Evolutionary conservation across 2,113 vertebrate genomes (phyloP).

Genomic region (Platichthys flesus): DNA sequence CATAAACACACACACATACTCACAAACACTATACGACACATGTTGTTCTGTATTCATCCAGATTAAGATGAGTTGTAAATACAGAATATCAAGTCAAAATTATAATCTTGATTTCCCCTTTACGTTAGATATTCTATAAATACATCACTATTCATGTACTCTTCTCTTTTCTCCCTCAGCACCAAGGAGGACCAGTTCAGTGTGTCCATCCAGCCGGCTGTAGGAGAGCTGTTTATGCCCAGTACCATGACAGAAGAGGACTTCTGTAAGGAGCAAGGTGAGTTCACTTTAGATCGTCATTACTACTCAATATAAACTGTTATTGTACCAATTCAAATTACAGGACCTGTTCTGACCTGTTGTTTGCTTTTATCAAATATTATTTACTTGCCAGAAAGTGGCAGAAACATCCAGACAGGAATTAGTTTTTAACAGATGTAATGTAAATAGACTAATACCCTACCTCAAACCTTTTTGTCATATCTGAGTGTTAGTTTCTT

Average conservation of each 20-base stretch:
- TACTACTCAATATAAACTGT: background rate
- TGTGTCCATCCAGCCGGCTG: conserved; percentile 91
- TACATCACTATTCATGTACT: background rate
- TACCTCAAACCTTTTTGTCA: too few species aligned
- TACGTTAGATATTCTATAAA: background rate
- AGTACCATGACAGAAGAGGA: conserved; percentile 91
- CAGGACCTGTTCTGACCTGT: background rate
- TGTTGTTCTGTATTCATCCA: background rate
- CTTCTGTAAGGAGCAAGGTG: conserved; percentile 93
- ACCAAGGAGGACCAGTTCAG: conserved; percentile 91
- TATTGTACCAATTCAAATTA: background rate
- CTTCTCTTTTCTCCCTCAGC: conserved; percentile 74
- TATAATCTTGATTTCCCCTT: background rate
- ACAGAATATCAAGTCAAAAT: background rate
- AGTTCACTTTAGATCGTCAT: conserved; percentile 38
- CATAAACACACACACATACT: background rate
- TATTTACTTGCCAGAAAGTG: background rate
- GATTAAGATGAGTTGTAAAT: background rate
- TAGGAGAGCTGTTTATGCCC: conserved; percentile 93
- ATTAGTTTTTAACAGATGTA: background rate
- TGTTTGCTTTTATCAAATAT: background rate
- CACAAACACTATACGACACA: background rate
- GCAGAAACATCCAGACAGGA: background rate
- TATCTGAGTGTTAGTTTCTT: too few species aligned
- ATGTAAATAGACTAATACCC: too few species aligned